Conservation (phyloP, 2,888 invertebrate species). For the Escarpia spicata region DNA sequence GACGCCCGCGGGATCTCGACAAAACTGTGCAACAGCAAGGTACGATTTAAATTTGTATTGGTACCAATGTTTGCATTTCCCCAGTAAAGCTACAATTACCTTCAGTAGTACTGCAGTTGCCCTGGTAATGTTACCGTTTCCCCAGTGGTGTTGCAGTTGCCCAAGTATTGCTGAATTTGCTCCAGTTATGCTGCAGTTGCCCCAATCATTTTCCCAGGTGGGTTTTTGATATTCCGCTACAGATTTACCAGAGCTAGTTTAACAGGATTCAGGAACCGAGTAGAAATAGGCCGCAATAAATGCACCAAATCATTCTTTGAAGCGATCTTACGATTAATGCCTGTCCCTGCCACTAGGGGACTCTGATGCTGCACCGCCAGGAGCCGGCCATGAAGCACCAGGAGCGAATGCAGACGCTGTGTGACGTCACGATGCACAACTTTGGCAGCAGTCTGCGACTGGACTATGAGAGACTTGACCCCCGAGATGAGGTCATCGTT, state of each 20-base stretch:
- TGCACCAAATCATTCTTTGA: neutral
- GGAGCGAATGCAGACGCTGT: conserved; percentile 53
- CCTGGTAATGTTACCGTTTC: neutral
- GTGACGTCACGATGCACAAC: conserved; percentile 61
- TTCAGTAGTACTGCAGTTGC: neutral
- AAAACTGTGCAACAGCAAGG: neutral
- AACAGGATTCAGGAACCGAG: neutral
- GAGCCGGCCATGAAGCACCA: conserved; percentile 59
- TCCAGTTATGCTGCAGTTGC: neutral
- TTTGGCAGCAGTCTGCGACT: conserved; percentile 58
- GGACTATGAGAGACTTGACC: conserved; percentile 51
- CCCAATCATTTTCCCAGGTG: neutral
- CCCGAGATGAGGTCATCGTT: conserved; percentile 50
- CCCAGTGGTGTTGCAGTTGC: neutral
- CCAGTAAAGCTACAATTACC: neutral
- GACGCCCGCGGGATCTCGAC: neutral
- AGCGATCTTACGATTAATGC: neutral
- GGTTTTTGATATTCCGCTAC: neutral
- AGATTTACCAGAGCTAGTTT: neutral
- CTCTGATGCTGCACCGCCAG: conserved; percentile 50
- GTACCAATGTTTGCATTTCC: neutral
- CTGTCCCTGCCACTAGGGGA: conserved; percentile 44
- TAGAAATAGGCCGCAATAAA: neutral
- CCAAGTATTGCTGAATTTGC: neutral
- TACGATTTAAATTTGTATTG: neutral